Evolutionary conservation across 2,888 invertebrate genomes (phyloP), one percentile per base, ranked within the genome.

Genomic region (Pterostichus niger): DNA sequence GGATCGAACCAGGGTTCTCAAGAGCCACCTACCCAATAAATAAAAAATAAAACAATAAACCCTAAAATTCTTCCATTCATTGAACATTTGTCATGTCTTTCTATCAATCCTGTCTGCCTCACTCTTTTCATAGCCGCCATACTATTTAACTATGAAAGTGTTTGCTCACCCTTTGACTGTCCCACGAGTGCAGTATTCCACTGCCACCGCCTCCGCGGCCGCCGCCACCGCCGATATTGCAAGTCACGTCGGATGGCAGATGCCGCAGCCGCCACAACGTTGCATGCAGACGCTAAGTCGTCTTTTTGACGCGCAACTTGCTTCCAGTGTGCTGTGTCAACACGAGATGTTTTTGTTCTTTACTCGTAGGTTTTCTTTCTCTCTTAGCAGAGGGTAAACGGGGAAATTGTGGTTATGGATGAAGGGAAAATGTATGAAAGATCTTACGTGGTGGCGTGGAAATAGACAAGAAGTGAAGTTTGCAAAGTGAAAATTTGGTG

Each of bases 241-340:
- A 87, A 89, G 89, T 89, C 88, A 89, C 88, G 88, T 86, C 86
- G 85, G 85, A 84, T 15, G 86, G 87, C 89, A 89, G 88, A 89
- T 89, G 89, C 68, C 44, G 68, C 68, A 71, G 33, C 6, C 5
- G n/a, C 44, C 44, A 40, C 68, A 71, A 40, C 68, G 40, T 71
- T 71, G 68, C 68, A 71, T 71, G 44, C 68, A 44, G 68, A 71
- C 68, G 68, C 68, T 44, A 44, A 71, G 44, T 71, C 44, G 68
- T 71, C 68, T 71, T 71, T 71, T 71, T 71, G 68, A 71, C 68
- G 68, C 64, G 40, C 64, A 64, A 35, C 64, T 33, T 15, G 64
- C 44, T 44, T 56, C 56, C 56, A 17, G 49, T 9, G 17, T 71
- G 68, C 68, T 71, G 68, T 71, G 68, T 71, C 68, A 71, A 71